Base-by-base conservation (phyloP, 2,797 vertebrate genomes). In the Myotis daubentonii region DNA sequence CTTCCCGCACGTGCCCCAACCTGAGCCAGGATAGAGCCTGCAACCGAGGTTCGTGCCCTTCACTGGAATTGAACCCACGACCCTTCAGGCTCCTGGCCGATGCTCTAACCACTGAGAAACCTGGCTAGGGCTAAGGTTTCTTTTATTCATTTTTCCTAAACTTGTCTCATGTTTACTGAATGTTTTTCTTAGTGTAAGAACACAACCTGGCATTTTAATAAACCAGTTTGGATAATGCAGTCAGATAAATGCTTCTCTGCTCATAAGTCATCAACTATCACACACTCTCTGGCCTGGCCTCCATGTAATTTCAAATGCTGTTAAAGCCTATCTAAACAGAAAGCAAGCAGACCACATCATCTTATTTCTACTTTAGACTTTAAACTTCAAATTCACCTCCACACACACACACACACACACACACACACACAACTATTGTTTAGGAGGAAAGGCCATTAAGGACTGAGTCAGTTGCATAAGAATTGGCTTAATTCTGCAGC, bases 121-220 rank as follows among this genome's bases (percentile, higher is more conserved):
- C 44, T 44, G 44, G 44, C 44, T 44, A 44, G 44, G 44, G 44
- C 44, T 44, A 44, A 94, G 94, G 47, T 96, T 97, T 94, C 90
- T 96, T 97, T 97, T 96, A 97, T 96, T 97, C 95, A 87, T 92
- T 97, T 93, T 83, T 96, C 94, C 93, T 96, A 84, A 92, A 92
- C 71, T 96, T 84, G 76, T 95, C 78, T 95, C 86, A 92, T 60
- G 90, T 96, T 96, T 83, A 96, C 92, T 93, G 51, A 89, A 91
- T 55, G 70, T 90, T 95, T 90, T 92, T 94, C 92, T 96, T 94
- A 89, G 86, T 76, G 57, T 91, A 95, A 95, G 95, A 96, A 94
- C 1, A 87, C 95, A 91, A 95, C 74, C 86, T 89, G 80, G 92
- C 94, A 79, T 89, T 95, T 95, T 93, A 92, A 96, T 94, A 97